Evolutionary conservation across 2,113 vertebrate species (phyloP).

Genomic region (Prochilodus magdalenae): DNA sequence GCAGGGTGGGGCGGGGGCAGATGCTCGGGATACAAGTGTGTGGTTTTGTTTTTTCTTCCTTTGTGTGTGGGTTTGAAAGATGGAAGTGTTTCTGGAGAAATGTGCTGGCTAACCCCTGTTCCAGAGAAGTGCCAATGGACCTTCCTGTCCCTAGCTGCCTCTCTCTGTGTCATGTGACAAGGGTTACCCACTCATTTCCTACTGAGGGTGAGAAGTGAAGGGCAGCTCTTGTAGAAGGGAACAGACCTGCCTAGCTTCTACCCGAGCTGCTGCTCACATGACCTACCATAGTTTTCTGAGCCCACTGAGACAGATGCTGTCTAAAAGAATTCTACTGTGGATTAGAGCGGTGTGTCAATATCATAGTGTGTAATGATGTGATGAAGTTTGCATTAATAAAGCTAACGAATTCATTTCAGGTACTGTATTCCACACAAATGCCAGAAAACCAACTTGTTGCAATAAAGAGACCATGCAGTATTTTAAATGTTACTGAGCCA

Average conservation of each 20-base stretch:
- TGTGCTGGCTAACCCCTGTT: slow-evolving; percentile 7
- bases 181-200: slow-evolving; percentile 49
- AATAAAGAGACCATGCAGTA: too few species aligned
- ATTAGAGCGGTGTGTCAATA: too few species aligned
- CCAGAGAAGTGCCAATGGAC: neutral
- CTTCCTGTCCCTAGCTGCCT: neutral
- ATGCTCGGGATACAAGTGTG: neutral
- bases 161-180: slow-evolving; percentile 26
- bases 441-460: too few species aligned
- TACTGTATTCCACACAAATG: neutral
- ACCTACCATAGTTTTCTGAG: slow-evolving; percentile 24
- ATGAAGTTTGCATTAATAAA: neutral
- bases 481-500: too few species aligned
- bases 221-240: slow-evolving; percentile 24
- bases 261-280: neutral
- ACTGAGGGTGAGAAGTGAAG: slow-evolving; percentile 46
- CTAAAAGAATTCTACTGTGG: too few species aligned
- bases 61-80: neutral
- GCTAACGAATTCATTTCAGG: neutral
- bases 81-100: slow-evolving; percentile 12
- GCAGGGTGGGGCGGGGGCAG: neutral
- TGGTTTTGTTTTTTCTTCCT: neutral
- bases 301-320: neutral
- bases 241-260: neutral
- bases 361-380: too few species aligned